These are phyloP conservation scores for Antennarius striatus DNA, from an alignment of 2,113 vertebrate genomes.

Conservation along the genomic window DNA sequence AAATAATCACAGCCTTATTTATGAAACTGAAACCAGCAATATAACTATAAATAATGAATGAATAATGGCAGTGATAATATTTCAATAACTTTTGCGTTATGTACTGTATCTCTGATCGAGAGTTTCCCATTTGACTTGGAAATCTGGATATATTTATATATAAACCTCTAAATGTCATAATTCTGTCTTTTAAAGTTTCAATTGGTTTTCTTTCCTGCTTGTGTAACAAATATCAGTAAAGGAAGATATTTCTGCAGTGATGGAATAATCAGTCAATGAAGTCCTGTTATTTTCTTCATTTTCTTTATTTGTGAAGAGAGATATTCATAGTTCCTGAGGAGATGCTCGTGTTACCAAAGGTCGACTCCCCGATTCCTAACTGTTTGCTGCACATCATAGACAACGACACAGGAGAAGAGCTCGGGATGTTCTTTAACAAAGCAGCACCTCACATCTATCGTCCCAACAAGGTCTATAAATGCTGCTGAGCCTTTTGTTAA, in stretches of 20 bases:
- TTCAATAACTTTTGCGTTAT: too few relatives aligned
- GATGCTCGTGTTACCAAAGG: conserved; percentile 83
- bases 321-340: conserved; percentile 85
- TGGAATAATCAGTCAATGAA: too few relatives aligned
- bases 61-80: too few relatives aligned
- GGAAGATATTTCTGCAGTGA: neutral
- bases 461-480: conserved; percentile 85
- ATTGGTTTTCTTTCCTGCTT: neutral
- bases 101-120: too few relatives aligned
- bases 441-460: conserved; percentile 79
- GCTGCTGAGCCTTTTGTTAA: too few relatives aligned
- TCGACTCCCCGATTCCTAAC: conserved; percentile 78
- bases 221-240: neutral
- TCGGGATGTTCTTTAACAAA: conserved; percentile 81
- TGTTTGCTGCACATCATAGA: conserved; percentile 86
- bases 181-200: neutral
- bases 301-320: conserved; percentile 79
- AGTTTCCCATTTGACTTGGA: too few relatives aligned
- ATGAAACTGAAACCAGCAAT: too few relatives aligned
- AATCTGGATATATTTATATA: too few relatives aligned
- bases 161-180: neutral
- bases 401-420: conserved; percentile 89
- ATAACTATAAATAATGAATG: too few relatives aligned
- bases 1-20: too few relatives aligned
- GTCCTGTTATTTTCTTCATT: neutral